Percentiles rank a stretch among this genome's conserved stretches.
These are phyloP conservation scores for Calephelis perditalis DNA, from an alignment of 2,888 invertebrate genomes.

Conservation along the genomic window DNA sequence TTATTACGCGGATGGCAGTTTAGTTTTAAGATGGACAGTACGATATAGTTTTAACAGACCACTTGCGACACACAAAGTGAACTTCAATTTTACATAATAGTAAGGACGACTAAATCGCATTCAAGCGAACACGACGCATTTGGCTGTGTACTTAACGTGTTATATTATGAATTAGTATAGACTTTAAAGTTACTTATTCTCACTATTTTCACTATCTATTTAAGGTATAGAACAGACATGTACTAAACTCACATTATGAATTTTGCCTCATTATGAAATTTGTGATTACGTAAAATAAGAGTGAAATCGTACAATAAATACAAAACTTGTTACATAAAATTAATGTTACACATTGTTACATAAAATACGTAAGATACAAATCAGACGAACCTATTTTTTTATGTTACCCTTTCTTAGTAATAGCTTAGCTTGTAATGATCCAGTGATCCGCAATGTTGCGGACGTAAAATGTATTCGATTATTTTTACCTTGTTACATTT, in stretches of 20 bases:
- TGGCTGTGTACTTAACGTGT: conserved; percentile 53
- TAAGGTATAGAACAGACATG: conserved; percentile 41
- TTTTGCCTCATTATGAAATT: conserved; percentile 45
- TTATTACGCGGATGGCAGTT: conserved; percentile 51
- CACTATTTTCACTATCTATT: conserved; percentile 31
- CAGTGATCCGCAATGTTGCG: neutral
- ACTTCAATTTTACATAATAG: conserved; percentile 34
- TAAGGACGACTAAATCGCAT: conserved; percentile 30
- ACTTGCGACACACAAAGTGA: conserved; percentile 74
- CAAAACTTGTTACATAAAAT: conserved; percentile 61
- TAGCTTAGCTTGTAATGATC: conserved; percentile 30
- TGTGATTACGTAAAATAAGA: conserved; percentile 66
- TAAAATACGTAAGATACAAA: conserved; percentile 57
- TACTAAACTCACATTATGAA: conserved; percentile 48
- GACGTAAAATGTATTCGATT: conserved; percentile 21
- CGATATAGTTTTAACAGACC: conserved; percentile 65
- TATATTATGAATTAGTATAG: conserved; percentile 29
- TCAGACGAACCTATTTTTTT: conserved; percentile 63
- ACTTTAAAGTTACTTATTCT: conserved; percentile 30
- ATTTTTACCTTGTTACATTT: conserved; percentile 16
- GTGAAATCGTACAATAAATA: conserved; percentile 72
- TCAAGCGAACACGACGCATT: conserved; percentile 49
- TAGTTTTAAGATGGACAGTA: conserved; percentile 68
- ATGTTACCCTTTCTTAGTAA: conserved; percentile 53
- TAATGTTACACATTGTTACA: conserved; percentile 71